phyloP scores from a whole-genome alignment of 2,797 vertebrate species.

The Atherinosoma microstoma region DNA sequence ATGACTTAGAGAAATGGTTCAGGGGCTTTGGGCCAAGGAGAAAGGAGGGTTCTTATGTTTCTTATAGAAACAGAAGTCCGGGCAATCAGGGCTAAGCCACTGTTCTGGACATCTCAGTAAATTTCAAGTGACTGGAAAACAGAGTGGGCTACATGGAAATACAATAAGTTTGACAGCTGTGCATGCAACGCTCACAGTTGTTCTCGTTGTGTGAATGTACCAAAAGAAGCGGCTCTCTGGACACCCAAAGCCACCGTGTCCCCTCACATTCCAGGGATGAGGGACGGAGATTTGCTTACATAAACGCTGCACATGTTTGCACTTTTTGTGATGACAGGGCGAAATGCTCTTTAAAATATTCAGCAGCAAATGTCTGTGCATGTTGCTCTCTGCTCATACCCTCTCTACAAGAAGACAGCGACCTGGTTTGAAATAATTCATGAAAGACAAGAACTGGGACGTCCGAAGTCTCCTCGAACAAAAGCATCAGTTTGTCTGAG shows the following conservation, averaged over 20 bases:
- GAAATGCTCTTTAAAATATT: constrained; percentile 64
- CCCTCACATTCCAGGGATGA: constrained; percentile 49
- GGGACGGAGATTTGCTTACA: constrained; percentile 56
- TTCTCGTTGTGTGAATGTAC: constrained; percentile 39
- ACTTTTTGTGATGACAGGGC: constrained; percentile 55
- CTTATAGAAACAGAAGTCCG: constrained; percentile 21
- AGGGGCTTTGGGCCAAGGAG: constrained; percentile 49
- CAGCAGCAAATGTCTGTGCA: constrained; percentile 47
- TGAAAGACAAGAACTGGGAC: constrained; percentile 16
- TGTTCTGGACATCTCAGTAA: constrained; percentile 61
- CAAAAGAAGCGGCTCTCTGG: constrained; percentile 36
- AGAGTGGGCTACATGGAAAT: constrained; percentile 33
- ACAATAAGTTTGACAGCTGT: constrained; percentile 43
- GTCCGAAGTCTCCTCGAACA: constrained; percentile 31
- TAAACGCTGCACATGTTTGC: constrained; percentile 57
- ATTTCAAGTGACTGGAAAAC: constrained; percentile 46
- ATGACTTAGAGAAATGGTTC: constrained; percentile 68
- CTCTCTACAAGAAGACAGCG: constrained; percentile 13
- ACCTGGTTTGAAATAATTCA: constrained; percentile 49
- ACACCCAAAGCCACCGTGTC: constrained; percentile 54
- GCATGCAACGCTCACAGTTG: constrained; percentile 37
- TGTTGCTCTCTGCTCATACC: constrained; percentile 31
- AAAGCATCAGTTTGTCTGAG: constrained; percentile 1
- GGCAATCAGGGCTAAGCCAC: constrained; percentile 65
- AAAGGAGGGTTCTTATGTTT: constrained; percentile 37